Conservation (phyloP, 1,140 invertebrate species). For the Drosophila subpulchrella region DNA sequence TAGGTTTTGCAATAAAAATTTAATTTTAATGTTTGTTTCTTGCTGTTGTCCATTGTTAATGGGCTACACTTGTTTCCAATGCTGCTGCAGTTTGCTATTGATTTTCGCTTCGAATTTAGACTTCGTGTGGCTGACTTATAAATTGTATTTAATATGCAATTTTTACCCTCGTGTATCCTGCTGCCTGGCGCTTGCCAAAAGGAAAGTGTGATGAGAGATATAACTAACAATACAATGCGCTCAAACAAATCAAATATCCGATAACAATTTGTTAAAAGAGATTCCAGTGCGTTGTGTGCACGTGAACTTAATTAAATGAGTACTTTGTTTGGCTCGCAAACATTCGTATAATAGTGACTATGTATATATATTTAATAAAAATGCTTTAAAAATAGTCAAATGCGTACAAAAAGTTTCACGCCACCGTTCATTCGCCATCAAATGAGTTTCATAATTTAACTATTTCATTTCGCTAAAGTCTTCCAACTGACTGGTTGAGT, state of each 20-base stretch:
- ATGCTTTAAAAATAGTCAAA: slow-evolving; percentile 82
- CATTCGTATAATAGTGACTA: slow-evolving; percentile 62
- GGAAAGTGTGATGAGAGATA: slow-evolving; percentile 51
- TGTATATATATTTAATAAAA: slow-evolving; percentile 64
- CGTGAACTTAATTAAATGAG: slow-evolving; percentile 65
- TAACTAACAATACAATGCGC: slow-evolving; percentile 72
- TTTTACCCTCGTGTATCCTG: slow-evolving; percentile 27
- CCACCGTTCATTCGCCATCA: slow-evolving; percentile 45
- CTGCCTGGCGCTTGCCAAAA: slow-evolving; percentile 53
- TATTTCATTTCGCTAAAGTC: slow-evolving; percentile 80
- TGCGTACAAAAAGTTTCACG: slow-evolving; percentile 77
- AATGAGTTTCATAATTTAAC: slow-evolving; percentile 74
- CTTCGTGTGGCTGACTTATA: slow-evolving; percentile 35
- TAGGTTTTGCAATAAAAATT: slow-evolving; percentile 76
- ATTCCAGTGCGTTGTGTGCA: slow-evolving; percentile 41
- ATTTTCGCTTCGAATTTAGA: slow-evolving; percentile 26
- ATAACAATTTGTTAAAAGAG: slow-evolving; percentile 74
- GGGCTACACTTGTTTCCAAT: slow-evolving; percentile 44
- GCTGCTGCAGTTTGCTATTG: slow-evolving; percentile 56
- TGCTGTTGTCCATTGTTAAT: slow-evolving; percentile 13
- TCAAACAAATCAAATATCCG: slow-evolving; percentile 64
- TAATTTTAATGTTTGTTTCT: slow-evolving; percentile 54
- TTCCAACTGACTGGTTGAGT: slow-evolving; percentile 40
- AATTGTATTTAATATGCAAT: slow-evolving; percentile 43
- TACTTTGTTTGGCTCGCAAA: slow-evolving; percentile 53